phyloP scores from a whole-genome alignment of 2,888 invertebrate species.

The Mayetiola destructor region DNA sequence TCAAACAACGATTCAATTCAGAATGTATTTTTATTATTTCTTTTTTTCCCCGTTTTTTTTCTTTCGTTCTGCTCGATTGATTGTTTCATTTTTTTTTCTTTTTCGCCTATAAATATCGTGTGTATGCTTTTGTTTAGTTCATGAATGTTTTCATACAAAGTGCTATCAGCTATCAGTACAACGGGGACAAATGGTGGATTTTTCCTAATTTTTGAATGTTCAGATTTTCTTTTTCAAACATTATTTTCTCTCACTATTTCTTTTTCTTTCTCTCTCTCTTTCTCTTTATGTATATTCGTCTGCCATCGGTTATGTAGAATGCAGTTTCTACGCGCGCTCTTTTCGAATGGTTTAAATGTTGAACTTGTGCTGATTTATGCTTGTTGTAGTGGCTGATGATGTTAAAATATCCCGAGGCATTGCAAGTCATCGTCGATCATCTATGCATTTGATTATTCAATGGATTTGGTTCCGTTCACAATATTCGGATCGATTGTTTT shows the following conservation, averaged over 20 bases:
- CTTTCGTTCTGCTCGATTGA: no score
- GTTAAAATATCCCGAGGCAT: slow-evolving; percentile 25
- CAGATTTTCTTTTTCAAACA: slow-evolving; percentile 18
- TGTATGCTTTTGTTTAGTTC: no score
- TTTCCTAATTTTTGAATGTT: slow-evolving; percentile 16
- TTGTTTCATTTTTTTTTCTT: no score
- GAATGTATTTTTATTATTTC: no score
- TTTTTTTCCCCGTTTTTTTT: no score
- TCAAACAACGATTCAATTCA: no score
- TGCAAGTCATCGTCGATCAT: slow-evolving; percentile 36
- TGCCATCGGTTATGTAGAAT: no score
- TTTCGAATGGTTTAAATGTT: slow-evolving; percentile 8
- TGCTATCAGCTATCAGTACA: no score
- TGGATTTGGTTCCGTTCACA: background rate
- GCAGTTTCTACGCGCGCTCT: slow-evolving; percentile 7
- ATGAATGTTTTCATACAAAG: no score
- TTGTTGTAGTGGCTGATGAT: slow-evolving; percentile 14
- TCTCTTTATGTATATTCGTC: background rate
- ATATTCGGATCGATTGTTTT: background rate
- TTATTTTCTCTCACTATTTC: slow-evolving; percentile 13
- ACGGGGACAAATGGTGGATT: no score
- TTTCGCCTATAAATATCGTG: no score
- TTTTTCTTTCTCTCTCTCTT: background rate
- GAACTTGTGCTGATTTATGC: slow-evolving; percentile 13
- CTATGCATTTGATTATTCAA: slow-evolving; percentile 20